phyloP scores from a whole-genome alignment of 92 coral and sea anemone species.

The Hydrozoanthus gracilis region DNA sequence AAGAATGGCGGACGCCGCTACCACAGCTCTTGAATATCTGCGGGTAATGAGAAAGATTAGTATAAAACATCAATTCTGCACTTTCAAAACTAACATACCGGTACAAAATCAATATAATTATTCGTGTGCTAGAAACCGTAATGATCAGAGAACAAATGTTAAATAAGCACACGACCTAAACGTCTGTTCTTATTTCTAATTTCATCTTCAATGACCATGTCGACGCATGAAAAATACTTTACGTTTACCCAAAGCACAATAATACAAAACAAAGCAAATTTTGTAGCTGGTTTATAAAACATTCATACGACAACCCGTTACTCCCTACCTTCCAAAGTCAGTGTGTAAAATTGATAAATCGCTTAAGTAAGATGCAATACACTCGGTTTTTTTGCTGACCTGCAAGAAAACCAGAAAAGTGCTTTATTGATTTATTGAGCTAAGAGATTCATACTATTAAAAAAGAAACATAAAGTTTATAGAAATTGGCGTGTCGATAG shows the following conservation, averaged over 20 bases:
- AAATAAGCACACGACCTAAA: too few species aligned
- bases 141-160: too few species aligned
- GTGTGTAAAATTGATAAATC: constrained; percentile 89
- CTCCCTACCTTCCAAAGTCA: constrained; percentile 83
- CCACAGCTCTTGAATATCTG: constrained; percentile 84
- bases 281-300: neutral
- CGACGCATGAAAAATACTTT: neutral
- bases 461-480: too few species aligned
- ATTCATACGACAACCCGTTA: neutral
- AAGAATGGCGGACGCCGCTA: constrained; percentile 84
- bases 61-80: neutral
- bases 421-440: neutral
- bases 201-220: too few species aligned
- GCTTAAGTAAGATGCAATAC: constrained; percentile 86
- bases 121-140: too few species aligned
- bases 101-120: too few species aligned
- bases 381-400: constrained; percentile 83
- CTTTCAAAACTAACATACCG: neutral
- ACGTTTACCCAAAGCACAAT: neutral
- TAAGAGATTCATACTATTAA: neutral
- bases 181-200: too few species aligned
- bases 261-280: neutral
- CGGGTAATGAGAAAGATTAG: neutral
- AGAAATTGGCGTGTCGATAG: too few species aligned
- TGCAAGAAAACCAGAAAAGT: constrained; percentile 40